Evolutionary conservation across 2,797 vertebrate species (phyloP).

Genomic region (Phyllotis vaccarum): DNA sequence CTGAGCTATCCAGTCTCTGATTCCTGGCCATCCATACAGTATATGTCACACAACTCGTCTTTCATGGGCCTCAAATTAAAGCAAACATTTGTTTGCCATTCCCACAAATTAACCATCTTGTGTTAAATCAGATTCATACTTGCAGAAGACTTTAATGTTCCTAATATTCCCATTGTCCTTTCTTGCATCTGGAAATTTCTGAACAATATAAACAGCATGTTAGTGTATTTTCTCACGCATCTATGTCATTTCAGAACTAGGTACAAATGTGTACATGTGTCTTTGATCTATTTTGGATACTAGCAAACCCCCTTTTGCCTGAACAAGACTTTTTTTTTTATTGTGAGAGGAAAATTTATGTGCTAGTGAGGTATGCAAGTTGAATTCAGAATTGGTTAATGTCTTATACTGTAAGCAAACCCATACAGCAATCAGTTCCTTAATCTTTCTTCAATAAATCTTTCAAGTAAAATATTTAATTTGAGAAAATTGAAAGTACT

Average conservation of each 20-base stretch:
- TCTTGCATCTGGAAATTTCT: background rate
- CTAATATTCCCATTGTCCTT: background rate
- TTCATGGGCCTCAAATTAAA: background rate
- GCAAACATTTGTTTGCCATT: background rate
- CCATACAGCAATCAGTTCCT: background rate
- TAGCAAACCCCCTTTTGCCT: background rate
- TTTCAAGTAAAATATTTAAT: constrained; percentile 47
- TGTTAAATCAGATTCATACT: background rate
- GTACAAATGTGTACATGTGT: background rate
- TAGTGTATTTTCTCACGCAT: background rate
- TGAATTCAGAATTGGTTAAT: background rate
- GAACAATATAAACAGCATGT: background rate
- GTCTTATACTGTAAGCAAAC: background rate
- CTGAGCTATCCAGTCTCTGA: background rate
- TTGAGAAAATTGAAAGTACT: constrained; percentile 41
- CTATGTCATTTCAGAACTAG: background rate
- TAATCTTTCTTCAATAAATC: constrained; percentile 4
- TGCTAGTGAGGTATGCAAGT: background rate
- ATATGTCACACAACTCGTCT: background rate
- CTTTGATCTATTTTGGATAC: background rate
- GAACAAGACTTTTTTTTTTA: background rate
- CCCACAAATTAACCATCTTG: background rate
- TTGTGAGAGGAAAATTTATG: background rate
- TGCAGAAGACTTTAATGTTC: too few relatives aligned
- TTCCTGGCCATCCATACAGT: too few relatives aligned